Percentiles rank a stretch among this genome's conserved stretches.
These are phyloP conservation scores for Sycon ciliatum DNA, from an alignment of 37 sponge, comb jelly and placozoan species.

Conservation along the genomic window DNA sequence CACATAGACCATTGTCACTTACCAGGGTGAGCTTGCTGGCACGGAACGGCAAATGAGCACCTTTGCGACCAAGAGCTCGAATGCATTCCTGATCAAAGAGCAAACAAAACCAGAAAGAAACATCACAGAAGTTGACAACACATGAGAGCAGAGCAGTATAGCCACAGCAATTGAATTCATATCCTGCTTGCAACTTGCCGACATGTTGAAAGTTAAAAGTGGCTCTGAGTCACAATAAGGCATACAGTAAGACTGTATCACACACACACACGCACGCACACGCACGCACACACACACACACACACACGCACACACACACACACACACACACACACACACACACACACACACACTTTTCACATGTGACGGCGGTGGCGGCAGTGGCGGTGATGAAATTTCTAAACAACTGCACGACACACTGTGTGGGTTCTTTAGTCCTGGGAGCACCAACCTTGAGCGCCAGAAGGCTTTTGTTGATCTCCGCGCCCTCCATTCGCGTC, in stretches of 20 bases:
- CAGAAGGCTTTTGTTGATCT: constrained; percentile 90
- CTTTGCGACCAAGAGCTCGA: constrained; percentile 83
- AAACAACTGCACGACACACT: too few species aligned
- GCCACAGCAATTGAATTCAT: too few species aligned
- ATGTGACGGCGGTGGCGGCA: too few species aligned
- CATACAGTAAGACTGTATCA: too few species aligned
- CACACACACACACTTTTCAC: constrained; percentile 12
- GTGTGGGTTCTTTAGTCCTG: background rate
- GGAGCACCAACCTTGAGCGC: constrained; percentile 66
- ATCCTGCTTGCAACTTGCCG: too few species aligned
- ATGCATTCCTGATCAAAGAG: constrained; percentile 76
- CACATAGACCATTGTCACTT: background rate
- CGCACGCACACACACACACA: constrained; percentile 12
- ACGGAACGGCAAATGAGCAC: constrained; percentile 83
- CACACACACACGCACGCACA: background rate
- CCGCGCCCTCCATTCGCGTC: constrained; percentile 96
- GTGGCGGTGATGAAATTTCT: too few species aligned
- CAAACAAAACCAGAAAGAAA: background rate
- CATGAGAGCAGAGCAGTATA: too few species aligned
- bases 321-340: constrained; percentile 31
- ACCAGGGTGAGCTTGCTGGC: constrained; percentile 93
- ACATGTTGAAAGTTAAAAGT: too few species aligned
- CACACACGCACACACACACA: constrained; percentile 25
- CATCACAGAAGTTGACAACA: background rate
- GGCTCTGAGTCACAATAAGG: too few species aligned